phyloP scores from a whole-genome alignment of 2,797 vertebrate species.

The Thamnophis elegans region DNA sequence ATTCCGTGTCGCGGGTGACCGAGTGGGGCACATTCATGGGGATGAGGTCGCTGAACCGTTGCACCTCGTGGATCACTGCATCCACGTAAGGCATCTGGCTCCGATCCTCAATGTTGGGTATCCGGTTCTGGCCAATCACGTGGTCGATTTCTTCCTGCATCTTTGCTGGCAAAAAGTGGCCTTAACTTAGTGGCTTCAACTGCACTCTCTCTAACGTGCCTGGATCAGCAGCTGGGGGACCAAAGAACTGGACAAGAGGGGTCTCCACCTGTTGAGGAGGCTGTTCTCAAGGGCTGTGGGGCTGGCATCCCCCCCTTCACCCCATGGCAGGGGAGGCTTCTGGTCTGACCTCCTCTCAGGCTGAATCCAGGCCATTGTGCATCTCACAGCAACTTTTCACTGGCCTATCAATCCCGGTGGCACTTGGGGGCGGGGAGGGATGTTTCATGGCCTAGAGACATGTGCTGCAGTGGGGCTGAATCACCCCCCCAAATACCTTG shows the following conservation, averaged over 20 bases:
- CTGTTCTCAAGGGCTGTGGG: not conserved
- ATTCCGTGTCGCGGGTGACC: conserved; percentile 60
- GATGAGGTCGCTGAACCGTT: conserved; percentile 43
- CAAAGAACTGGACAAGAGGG: not conserved
- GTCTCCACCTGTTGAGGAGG: not conserved
- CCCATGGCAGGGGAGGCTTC: not conserved
- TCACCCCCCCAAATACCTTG: not conserved
- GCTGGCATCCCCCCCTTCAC: not conserved
- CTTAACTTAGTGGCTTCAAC: not conserved
- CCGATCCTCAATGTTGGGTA: conserved; percentile 52
- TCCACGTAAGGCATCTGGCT: conserved; percentile 60
- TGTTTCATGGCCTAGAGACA: not conserved
- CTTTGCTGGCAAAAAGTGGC: conserved; percentile 35
- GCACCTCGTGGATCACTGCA: conserved; percentile 58
- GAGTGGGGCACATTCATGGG: conserved; percentile 46
- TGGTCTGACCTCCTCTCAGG: not conserved
- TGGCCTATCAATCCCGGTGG: not conserved
- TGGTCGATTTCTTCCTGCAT: conserved; percentile 55
- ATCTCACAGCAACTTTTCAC: not conserved
- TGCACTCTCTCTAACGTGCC: not conserved
- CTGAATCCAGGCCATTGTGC: not conserved
- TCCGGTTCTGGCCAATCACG: conserved; percentile 53
- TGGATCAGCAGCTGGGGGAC: no score
- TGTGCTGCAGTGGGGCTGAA: not conserved
- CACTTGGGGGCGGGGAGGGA: no score